Base-by-base conservation (phyloP, 2,113 vertebrate genomes). In the Panthera leo region DNA sequence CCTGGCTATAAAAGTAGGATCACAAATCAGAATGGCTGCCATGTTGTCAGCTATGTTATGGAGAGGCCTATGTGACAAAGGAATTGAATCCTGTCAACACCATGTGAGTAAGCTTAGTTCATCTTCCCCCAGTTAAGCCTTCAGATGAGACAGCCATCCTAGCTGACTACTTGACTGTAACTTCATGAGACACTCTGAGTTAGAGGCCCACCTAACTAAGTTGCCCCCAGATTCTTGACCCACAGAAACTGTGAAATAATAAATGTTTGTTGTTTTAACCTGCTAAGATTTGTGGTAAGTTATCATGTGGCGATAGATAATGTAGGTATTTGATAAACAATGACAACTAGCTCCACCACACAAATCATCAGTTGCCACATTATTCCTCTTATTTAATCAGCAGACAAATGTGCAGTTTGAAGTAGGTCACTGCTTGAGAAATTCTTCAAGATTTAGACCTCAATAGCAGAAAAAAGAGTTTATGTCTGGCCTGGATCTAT, bases 241-340 rank as follows among this genome's bases (percentile, higher is more conserved):
- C 42, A 75, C 45, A 92, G 51, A 82, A 83, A 78, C 23, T 70
- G 34, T 67, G 29, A 51, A 55, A 48, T n/a, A 91, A 83, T 53
- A 93, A 85, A 70, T 48, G 19, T 42, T 90, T 86, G 48, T 42
- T 96, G 34, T 78, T 97, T 95, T 76, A 93, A 80, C 18, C 67
- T 68, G 27, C 89, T 91, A 91, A 91, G 7, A 39, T 97, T 93
- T 86, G 75, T 39, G 34, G 4, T 82, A 91, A 80, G 42, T 80
- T 86, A 85, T 83, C 92, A 92, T 63, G 63, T 14, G 63, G 23
- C 51, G 63, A 78, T 21, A 80, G 39, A 29, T 73, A 87, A 79
- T 29, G 68, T 3, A 61, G 16, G 53, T 51, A 23, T 67, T 95
- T 23, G 36, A 53, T 68, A 92, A 92, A 92, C 29, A 89, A 23